Percentiles rank a stretch among this genome's conserved stretches.
phyloP scores from a whole-genome alignment of 2,797 vertebrate species.

The Synanceia verrucosa region DNA sequence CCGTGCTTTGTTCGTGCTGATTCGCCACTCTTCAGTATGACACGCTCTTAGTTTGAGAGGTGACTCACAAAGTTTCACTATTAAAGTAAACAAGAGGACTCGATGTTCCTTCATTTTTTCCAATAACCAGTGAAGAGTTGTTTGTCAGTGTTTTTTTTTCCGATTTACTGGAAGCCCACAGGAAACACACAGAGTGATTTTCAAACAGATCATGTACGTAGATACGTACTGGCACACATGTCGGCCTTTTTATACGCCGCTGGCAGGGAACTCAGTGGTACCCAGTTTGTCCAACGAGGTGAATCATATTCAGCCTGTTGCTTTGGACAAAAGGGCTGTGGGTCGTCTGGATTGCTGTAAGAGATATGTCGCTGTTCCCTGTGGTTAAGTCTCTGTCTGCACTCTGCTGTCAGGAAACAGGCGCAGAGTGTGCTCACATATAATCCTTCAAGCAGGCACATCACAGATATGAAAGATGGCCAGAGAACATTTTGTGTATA shows the following conservation, averaged over 20 bases:
- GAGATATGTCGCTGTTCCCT: conserved; percentile 34
- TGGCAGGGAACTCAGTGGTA: conserved; percentile 48
- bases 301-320: conserved; percentile 59
- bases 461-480: conserved; percentile 13
- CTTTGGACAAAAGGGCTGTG: conserved; percentile 30
- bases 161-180: conserved; percentile 39
- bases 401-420: conserved; percentile 30
- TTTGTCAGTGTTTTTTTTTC: conserved; percentile 50
- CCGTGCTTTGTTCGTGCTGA: conserved; percentile 45
- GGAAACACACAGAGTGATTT: conserved; percentile 37
- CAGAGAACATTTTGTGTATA: conserved; percentile 14
- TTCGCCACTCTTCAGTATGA: conserved; percentile 48
- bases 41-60: conserved; percentile 24
- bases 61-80: conserved; percentile 63
- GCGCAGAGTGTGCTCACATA: conserved; percentile 33
- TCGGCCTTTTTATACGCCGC: not conserved
- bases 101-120: conserved; percentile 35
- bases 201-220: conserved; percentile 22
- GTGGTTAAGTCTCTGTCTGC: conserved; percentile 29
- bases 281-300: conserved; percentile 34
- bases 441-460: conserved; percentile 44
- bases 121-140: conserved; percentile 23
- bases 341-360: conserved; percentile 41
- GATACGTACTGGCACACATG: conserved; percentile 25
- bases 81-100: conserved; percentile 46